phyloP scores from a whole-genome alignment of 2,113 vertebrate species.

The Gadus chalcogrammus region DNA sequence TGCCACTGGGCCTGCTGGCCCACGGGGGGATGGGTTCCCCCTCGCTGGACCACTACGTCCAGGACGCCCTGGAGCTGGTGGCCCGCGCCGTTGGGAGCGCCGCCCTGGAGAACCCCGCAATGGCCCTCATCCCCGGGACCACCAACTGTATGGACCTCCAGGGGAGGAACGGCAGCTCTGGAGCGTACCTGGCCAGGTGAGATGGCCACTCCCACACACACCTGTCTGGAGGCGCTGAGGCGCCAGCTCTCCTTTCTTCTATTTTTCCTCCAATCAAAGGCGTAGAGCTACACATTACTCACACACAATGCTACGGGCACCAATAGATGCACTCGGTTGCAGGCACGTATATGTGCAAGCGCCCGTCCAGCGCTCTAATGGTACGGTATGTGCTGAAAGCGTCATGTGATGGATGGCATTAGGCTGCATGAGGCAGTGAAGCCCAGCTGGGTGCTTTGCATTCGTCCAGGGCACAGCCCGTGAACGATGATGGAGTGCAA shows the following conservation, averaged over 20 bases:
- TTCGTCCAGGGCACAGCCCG: too few relatives aligned
- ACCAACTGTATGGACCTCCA: slow-evolving; percentile 87
- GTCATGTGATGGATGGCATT: too few relatives aligned
- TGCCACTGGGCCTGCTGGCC: slow-evolving; percentile 88
- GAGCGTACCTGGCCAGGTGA: slow-evolving; percentile 92
- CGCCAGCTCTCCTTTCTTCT: too few relatives aligned
- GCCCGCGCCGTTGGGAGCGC: slow-evolving; percentile 88
- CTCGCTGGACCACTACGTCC: slow-evolving; percentile 87
- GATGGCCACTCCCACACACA: not conserved
- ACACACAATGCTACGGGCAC: not conserved
- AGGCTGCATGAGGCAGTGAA: too few relatives aligned
- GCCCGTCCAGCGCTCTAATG: too few relatives aligned
- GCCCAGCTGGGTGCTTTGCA: too few relatives aligned
- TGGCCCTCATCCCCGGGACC: slow-evolving; percentile 90
- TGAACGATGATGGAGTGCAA: too few relatives aligned
- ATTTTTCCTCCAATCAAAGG: too few relatives aligned
- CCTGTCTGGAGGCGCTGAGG: not conserved
- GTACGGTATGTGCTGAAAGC: too few relatives aligned
- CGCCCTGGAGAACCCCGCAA: slow-evolving; percentile 81
- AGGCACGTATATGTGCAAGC: not conserved
- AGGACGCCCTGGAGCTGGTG: slow-evolving; percentile 89
- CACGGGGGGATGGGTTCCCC: slow-evolving; percentile 86
- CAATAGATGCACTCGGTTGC: too few relatives aligned
- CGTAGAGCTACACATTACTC: not conserved
- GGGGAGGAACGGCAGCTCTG: slow-evolving; percentile 84